Base-by-base conservation (phyloP, 2,888 invertebrate species). In the Aplocera efformata region DNA sequence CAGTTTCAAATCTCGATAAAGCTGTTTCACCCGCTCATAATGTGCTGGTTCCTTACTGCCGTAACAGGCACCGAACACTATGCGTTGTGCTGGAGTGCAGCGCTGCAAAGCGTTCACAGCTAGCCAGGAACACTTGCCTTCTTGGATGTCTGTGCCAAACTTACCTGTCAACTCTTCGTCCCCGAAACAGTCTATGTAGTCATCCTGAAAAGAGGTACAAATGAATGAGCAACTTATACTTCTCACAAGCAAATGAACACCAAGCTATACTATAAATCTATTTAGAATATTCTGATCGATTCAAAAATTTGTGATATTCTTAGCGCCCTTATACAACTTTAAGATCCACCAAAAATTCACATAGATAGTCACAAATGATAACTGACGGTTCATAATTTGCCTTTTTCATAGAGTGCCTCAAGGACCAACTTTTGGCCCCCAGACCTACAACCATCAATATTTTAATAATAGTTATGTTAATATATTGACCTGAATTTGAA, bases 71-170 rank as follows among this genome's bases (percentile, higher is more conserved):
- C 90, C 79, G 76, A 96, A 90, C 20, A 74, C 68, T 1, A 54
- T 48, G 39, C 89, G 89, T 61, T 96, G 94, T 3, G 89, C 83
- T 0, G 90, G 80, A 34, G 86, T 92, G 9, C 93, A 94, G 30
- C 92, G 89, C 72, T 95, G 92, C 48, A 97, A 88, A 13, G 39
- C 93, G 96, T 93, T 92, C 0, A 97, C 95, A 0, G 95, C 92
- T 23, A 97, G 81, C 98, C 98, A 99, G 0, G 96, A 92, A 74
- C 98, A 98, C 79, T 98, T 98, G 26, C 97, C 96, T 63, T 97
- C 96, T 70, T 94, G 91, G 54, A 99, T 98, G 66, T 98, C 98
- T 0, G 92, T 94, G 3, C 96, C 95, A 8, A 91, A 79, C 88
- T 99, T 99, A 0, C 98, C 98, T 0, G 94, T 96, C 0, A 94